These are phyloP conservation scores for Lytechinus variegatus DNA, from an alignment of 35 echinoderm and acorn worm genomes.

Conservation along the genomic window DNA sequence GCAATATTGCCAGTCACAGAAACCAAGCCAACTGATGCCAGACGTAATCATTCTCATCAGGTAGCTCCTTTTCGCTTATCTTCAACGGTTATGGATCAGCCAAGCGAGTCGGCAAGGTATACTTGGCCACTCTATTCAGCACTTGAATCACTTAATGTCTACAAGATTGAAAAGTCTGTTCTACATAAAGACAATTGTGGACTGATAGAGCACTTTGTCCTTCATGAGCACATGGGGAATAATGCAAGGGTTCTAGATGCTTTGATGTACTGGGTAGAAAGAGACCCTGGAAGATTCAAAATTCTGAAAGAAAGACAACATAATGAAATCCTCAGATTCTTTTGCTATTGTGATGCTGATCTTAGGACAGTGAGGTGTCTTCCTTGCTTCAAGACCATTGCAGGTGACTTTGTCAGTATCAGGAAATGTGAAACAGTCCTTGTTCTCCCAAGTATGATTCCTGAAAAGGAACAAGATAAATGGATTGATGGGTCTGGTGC, in stretches of 20 bases:
- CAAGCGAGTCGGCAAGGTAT: background rate
- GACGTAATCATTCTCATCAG: background rate
- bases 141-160: conserved; percentile 26
- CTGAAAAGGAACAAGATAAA: background rate
- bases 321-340: conserved; percentile 39
- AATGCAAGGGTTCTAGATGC: background rate
- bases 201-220: background rate
- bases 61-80: conserved; percentile 17
- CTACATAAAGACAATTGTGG: background rate
- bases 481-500: conserved; percentile 5
- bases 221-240: background rate
- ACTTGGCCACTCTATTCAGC: background rate
- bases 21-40: background rate
- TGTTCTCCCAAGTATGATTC: background rate
- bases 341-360: background rate
- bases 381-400: conserved; percentile 63
- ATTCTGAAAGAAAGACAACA: background rate
- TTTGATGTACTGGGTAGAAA: background rate
- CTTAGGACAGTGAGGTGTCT: conserved; percentile 2
- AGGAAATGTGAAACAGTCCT: background rate
- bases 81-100: background rate
- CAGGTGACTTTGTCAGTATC: conserved; percentile 22
- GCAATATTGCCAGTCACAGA: conserved; percentile 50
- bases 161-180: background rate
- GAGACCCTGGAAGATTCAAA: conserved; percentile 28